Percentiles rank a stretch among this genome's conserved stretches.
phyloP scores from a whole-genome alignment of 2,888 invertebrate species.

The Drosophila buzzatii region DNA sequence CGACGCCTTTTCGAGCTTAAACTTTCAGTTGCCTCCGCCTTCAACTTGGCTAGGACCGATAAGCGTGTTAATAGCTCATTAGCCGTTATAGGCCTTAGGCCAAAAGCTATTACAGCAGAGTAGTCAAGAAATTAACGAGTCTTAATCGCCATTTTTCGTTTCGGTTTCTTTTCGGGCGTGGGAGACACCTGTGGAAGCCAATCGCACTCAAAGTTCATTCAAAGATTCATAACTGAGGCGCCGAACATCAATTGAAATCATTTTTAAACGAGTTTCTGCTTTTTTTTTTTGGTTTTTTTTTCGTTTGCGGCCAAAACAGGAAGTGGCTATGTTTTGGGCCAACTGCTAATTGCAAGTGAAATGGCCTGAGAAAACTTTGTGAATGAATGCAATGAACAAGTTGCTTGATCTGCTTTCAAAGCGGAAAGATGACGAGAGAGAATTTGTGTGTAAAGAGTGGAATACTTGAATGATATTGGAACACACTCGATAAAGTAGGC shows the following conservation, averaged over 20 bases:
- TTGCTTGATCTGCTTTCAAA: constrained; percentile 32
- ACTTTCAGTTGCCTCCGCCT: constrained; percentile 39
- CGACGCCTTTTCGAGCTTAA: constrained; percentile 38
- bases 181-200: constrained; percentile 53
- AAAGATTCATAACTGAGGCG: constrained; percentile 19
- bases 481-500: not conserved
- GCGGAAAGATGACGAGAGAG: constrained; percentile 49
- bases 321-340: constrained; percentile 42
- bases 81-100: constrained; percentile 41
- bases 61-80: constrained; percentile 79
- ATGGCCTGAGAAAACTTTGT: constrained; percentile 12
- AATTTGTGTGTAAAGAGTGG: constrained; percentile 14
- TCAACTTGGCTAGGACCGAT: constrained; percentile 41
- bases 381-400: constrained; percentile 6
- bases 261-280: not conserved
- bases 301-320: constrained; percentile 32
- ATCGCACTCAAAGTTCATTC: constrained; percentile 24
- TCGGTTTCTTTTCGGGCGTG: constrained; percentile 39
- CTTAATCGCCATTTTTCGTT: constrained; percentile 3
- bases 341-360: constrained; percentile 45
- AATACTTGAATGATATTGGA: constrained; percentile 5
- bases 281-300: constrained; percentile 6
- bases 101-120: constrained; percentile 62
- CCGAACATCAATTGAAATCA: constrained; percentile 41
- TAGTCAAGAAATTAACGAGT: constrained; percentile 43